Evolutionary conservation across 2,797 vertebrate species (phyloP), one percentile per base, ranked within the genome.

Genomic region (Cichlasoma orientale): DNA sequence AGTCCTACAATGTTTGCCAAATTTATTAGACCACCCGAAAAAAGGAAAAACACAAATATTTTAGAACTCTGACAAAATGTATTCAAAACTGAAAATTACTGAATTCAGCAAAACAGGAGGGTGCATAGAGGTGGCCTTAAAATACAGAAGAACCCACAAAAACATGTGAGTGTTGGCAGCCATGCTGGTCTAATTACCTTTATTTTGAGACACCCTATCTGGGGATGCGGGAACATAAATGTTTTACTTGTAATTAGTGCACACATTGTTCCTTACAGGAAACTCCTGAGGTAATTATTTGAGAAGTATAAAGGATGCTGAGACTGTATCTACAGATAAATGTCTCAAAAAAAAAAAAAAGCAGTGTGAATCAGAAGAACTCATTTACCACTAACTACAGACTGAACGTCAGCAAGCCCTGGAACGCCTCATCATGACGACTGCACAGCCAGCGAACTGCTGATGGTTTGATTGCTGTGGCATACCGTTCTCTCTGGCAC

Each of bases 381-480:
- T 11, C 23, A 6, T 56, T 25, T 9, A 27, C 31, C 36, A 54
- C 14, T 59, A 27, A 68, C 54, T 7, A 36, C 63, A 50, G 56
- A 53, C 58, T 4, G 16, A 16, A 41, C 56, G 7, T 29, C 44
- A 33, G 52, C 31, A 47, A 29, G 23, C 9, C 11, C 78, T 56
- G 69, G 23, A 72, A 31, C 3, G 2, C 57, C 72, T 10, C 44
- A 4, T 25, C 33, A 7, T 21, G 50, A 3, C 1, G 14, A 8
- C 86, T 21, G 25, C 63, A 29, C 36, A 53, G 16, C 41, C 36
- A 25, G 82, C 27, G 38, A 44, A 31, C 76, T 27, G 16, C 74
- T 12, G 77, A 78, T 29, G 16, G 77, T 57, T 63, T 23, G 36
- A 78, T 53, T 41, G 10, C 74, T 14, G 56, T 12, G 36, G 72